These are phyloP conservation scores for Erebia ligea DNA, from an alignment of 2,888 invertebrate species.

Conservation along the genomic window DNA sequence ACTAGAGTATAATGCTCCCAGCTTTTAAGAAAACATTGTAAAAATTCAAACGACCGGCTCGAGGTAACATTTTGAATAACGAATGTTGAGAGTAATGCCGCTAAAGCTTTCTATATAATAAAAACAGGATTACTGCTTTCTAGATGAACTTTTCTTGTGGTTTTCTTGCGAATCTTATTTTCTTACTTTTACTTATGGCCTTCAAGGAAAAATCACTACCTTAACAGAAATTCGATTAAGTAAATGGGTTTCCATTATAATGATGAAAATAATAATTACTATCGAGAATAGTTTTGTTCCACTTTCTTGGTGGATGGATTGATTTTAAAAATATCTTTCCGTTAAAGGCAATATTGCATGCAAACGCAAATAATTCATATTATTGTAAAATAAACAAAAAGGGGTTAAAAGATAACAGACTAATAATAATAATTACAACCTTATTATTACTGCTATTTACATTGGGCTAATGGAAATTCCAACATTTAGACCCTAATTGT, in stretches of 20 bases:
- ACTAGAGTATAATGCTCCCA: constrained; percentile 27
- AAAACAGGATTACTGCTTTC: constrained; percentile 14
- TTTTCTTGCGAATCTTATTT: neutral
- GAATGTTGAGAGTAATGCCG: constrained; percentile 15
- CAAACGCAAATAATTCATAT: neutral
- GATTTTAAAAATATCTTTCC: neutral
- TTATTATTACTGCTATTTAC: constrained; percentile 18
- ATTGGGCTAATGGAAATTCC: constrained; percentile 21
- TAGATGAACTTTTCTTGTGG: neutral
- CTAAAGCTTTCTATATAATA: constrained; percentile 18
- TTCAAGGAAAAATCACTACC: neutral
- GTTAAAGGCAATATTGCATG: neutral
- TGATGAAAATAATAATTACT: neutral
- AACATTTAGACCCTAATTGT: constrained; percentile 17
- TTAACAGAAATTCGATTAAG: neutral
- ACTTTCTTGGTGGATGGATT: neutral
- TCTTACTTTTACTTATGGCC: neutral
- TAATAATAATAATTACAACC: constrained; percentile 4
- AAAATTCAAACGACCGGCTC: constrained; percentile 26
- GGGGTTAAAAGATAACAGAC: constrained; percentile 8
- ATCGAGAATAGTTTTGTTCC: too few relatives aligned
- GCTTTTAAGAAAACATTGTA: constrained; percentile 31
- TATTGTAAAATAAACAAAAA: neutral
- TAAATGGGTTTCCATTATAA: neutral
- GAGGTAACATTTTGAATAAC: constrained; percentile 29